Base-by-base conservation (phyloP, 2,113 vertebrate genomes). In the Ondatra zibethicus region DNA sequence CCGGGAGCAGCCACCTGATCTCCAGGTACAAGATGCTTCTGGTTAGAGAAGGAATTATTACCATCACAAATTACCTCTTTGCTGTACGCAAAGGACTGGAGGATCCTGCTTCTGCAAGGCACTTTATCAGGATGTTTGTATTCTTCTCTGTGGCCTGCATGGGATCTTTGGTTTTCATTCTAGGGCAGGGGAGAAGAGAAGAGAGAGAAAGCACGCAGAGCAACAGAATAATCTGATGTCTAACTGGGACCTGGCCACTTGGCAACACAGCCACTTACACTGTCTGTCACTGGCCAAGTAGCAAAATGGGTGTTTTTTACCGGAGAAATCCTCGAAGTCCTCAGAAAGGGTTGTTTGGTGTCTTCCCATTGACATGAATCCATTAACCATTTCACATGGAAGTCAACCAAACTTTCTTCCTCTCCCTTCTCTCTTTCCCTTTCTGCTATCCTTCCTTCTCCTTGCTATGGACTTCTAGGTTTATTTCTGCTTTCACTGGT, bases 1-100 rank as follows among this genome's bases (percentile, higher is more conserved):
- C 92, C 95, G 97, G 97, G 23, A 98, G 87, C 78, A 0, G 72
- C 96, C 80, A 96, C 91, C 55, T 97, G 96, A 97, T 97, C 97
- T 88, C 66, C 42, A 65, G 96, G 98, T 96, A 90, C 4, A 31
- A 93, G 88, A 66, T 81, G 78, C 19, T 6, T 45, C 91, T 95
- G 82, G 91, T 97, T 96, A 98, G 89, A 89, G 94, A n/a, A 96
- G 87, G 92, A 97, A 95, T 96, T 96, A 94, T 95, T 76, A 52
- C 87, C 36, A 13, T 78, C 73, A 66, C 91, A 94, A 85, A 97
- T 29, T 92, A 95, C 61, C 81, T 91, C 47, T 63, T 47, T 72
- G 89, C 86, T 29, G 55, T 50, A 70, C 94, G 96, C 86, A 80
- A 90, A 97, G 77, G 84, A 50, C 42, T 68, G 31, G 33, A 23